These are phyloP conservation scores for Polylopha cassiicola DNA, from an alignment of 2,888 invertebrate genomes.

Conservation along the genomic window DNA sequence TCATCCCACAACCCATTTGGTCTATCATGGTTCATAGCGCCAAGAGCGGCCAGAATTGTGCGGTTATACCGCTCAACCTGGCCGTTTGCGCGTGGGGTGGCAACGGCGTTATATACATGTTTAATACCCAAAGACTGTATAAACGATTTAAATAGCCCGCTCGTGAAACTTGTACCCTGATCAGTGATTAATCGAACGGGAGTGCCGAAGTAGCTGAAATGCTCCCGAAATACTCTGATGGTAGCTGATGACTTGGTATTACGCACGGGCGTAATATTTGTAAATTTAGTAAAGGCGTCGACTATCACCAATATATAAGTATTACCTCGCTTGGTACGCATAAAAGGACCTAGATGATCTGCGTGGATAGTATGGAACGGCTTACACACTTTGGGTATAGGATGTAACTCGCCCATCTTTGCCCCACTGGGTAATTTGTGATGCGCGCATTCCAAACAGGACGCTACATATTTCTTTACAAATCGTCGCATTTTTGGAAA, in stretches of 20 bases:
- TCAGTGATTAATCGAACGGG: neutral
- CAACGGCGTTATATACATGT: too few relatives aligned
- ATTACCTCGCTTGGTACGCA: too few relatives aligned
- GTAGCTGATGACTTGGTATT: neutral
- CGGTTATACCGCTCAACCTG: too few relatives aligned
- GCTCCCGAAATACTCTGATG: neutral
- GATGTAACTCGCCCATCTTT: too few relatives aligned
- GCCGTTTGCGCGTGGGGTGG: too few relatives aligned
- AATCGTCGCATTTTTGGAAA: constrained; percentile 16
- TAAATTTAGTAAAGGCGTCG: too few relatives aligned
- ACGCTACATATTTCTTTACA: constrained; percentile 9
- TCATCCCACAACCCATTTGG: neutral
- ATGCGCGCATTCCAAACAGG: constrained; percentile 11
- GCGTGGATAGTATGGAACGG: too few relatives aligned
- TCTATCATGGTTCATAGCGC: neutral
- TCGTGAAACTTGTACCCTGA: neutral
- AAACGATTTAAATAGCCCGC: neutral
- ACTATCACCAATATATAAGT: too few relatives aligned
- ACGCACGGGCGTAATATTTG: too few relatives aligned
- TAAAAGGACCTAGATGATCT: too few relatives aligned
- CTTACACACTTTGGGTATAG: too few relatives aligned
- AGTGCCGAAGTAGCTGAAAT: neutral
- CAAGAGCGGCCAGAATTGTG: neutral
- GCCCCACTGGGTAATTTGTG: too few relatives aligned
- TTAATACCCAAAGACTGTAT: neutral